A percentile compares a stretch with the other conserved stretches of the same genome.
phyloP scores from a whole-genome alignment of 2,888 invertebrate species.

The Cheilosia grossa region DNA sequence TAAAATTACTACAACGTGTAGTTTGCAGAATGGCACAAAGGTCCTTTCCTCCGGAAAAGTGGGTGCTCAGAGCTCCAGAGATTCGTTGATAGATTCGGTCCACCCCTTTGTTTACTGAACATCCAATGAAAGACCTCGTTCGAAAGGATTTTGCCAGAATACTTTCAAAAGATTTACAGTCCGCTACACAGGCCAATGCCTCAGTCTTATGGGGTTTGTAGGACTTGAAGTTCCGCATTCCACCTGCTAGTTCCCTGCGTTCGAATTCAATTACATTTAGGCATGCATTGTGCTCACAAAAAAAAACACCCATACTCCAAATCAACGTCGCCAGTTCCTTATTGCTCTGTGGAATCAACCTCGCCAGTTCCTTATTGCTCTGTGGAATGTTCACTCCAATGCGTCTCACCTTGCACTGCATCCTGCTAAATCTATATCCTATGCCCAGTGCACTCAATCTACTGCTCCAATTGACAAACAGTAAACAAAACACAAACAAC shows the following conservation, averaged over 20 bases:
- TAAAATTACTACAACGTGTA: too few relatives aligned
- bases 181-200: too few relatives aligned
- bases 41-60: too few relatives aligned
- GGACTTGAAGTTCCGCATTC: not conserved
- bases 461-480: constrained; percentile 57
- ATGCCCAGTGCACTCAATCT: not conserved
- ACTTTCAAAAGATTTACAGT: not conserved
- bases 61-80: too few relatives aligned
- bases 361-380: not conserved
- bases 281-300: not conserved
- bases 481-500: constrained; percentile 37
- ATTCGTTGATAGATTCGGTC: too few relatives aligned
- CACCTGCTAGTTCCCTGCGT: not conserved
- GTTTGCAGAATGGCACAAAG: too few relatives aligned
- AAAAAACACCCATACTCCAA: too few relatives aligned
- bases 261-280: not conserved
- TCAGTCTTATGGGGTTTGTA: not conserved
- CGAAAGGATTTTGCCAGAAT: too few relatives aligned
- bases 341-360: constrained; percentile 3
- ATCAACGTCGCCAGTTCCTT: not conserved
- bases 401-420: constrained; percentile 19
- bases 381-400: constrained; percentile 10
- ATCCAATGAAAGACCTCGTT: too few relatives aligned
- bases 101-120: too few relatives aligned
- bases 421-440: constrained; percentile 25